phyloP scores from a whole-genome alignment of 2,797 vertebrate genomes.

The Megalops cyprinoides region DNA sequence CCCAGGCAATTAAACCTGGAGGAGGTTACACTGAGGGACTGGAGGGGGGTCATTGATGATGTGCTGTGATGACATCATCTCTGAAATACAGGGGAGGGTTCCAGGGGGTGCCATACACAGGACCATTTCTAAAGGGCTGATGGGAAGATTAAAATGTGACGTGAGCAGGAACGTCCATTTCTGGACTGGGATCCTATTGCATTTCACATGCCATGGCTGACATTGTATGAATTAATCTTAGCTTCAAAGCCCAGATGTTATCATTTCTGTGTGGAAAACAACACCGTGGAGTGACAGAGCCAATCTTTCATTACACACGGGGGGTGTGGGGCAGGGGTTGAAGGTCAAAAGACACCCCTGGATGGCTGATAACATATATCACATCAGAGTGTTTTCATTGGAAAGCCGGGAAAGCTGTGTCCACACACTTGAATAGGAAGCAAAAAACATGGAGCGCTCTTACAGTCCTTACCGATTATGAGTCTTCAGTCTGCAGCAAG shows the following conservation, averaged over 20 bases:
- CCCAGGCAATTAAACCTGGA: neutral
- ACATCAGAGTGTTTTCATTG: neutral
- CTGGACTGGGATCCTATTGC: neutral
- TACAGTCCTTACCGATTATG: too few relatives aligned
- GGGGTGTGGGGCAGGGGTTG: neutral
- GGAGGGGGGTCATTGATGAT: neutral
- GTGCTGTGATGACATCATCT: too few relatives aligned
- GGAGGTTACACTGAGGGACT: neutral
- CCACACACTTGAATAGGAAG: too few relatives aligned
- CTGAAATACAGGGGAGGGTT: neutral
- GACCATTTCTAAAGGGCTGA: neutral
- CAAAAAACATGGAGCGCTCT: neutral
- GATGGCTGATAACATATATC: neutral
- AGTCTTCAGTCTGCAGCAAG: neutral
- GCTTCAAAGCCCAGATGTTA: slow-evolving; percentile 22
- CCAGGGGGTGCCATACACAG: neutral
- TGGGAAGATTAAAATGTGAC: neutral
- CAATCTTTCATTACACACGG: neutral
- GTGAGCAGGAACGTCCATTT: neutral
- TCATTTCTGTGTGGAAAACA: slow-evolving; percentile 23
- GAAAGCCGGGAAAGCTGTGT: neutral
- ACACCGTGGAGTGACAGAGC: slow-evolving; percentile 12
- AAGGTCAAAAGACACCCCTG: slow-evolving; percentile 6
- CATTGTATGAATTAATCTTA: slow-evolving; percentile 22
- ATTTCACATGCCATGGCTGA: neutral